Evolutionary conservation across 2,113 vertebrate species (phyloP).

Genomic region (Conger conger): DNA sequence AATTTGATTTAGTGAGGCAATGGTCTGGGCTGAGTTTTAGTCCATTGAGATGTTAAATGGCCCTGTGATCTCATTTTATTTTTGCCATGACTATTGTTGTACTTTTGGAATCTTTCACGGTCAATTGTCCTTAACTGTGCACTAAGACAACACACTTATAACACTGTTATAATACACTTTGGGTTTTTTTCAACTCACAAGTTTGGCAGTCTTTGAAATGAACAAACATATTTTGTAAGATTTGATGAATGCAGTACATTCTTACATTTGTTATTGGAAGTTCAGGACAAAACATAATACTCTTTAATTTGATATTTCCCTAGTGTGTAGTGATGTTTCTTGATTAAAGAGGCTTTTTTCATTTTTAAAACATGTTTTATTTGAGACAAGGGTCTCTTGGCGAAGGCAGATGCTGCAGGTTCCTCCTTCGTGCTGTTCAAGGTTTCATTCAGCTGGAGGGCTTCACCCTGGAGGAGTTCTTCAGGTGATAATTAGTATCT

Average conservation of each 20-base stretch:
- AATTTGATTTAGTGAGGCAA: no score
- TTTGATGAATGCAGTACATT: not conserved
- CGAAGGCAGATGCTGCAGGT: not conserved
- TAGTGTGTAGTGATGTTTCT: not conserved
- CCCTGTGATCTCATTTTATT: no score
- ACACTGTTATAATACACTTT: no score
- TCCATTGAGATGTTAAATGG: no score
- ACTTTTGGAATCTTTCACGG: no score
- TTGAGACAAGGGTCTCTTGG: not conserved
- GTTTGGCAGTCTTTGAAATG: no score
- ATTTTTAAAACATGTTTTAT: not conserved
- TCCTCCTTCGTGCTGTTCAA: not conserved
- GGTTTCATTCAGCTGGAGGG: not conserved
- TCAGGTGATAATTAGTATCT: not conserved
- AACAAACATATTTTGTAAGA: not conserved
- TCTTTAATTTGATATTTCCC: not conserved
- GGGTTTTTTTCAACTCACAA: no score
- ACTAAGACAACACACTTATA: no score
- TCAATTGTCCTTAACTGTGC: no score
- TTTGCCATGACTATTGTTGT: no score
- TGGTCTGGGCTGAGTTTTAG: no score
- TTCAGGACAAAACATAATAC: not conserved
- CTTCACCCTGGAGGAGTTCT: not conserved
- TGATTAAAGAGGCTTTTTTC: not conserved
- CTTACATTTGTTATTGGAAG: not conserved